Percentiles rank a stretch among this genome's conserved stretches.
Conservation (phyloP, 2,888 invertebrate species). For the Ptilodon capucinus region DNA sequence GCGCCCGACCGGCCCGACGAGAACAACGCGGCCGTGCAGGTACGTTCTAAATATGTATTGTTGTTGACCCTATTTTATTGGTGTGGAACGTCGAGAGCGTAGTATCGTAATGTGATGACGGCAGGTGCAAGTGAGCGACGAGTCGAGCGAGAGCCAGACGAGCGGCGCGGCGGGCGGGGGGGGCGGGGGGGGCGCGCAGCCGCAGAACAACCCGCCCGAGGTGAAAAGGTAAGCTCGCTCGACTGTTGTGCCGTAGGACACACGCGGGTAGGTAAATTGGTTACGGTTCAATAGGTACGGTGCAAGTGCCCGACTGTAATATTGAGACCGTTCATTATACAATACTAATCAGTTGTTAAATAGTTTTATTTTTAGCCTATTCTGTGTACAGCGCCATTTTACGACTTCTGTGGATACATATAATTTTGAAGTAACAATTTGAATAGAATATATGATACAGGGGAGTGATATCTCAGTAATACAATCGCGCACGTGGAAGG, state of each 20-base stretch:
- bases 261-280: background rate
- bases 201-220: conserved; percentile 42
- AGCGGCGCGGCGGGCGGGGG: conserved; percentile 22
- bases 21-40: conserved; percentile 2
- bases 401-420: too few relatives aligned
- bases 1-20: background rate
- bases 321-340: too few relatives aligned
- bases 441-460: too few relatives aligned
- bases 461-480: conserved; percentile 4
- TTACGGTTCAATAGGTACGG: background rate
- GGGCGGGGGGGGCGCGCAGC: conserved; percentile 23
- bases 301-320: conserved; percentile 5
- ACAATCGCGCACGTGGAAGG: conserved; percentile 6
- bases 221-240: conserved; percentile 58
- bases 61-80: too few relatives aligned
- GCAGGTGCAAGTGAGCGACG: conserved; percentile 49
- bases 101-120: background rate
- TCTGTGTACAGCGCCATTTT: too few relatives aligned
- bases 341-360: too few relatives aligned
- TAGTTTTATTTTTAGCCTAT: too few relatives aligned
- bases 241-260: background rate
- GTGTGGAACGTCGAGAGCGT: too few relatives aligned
- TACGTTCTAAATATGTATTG: too few relatives aligned
- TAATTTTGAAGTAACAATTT: too few relatives aligned
- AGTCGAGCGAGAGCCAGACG: conserved; percentile 26